Evolutionary conservation across 2,888 invertebrate species (phyloP), one percentile per base, ranked within the genome.

Genomic region (Epinotia nisella): DNA sequence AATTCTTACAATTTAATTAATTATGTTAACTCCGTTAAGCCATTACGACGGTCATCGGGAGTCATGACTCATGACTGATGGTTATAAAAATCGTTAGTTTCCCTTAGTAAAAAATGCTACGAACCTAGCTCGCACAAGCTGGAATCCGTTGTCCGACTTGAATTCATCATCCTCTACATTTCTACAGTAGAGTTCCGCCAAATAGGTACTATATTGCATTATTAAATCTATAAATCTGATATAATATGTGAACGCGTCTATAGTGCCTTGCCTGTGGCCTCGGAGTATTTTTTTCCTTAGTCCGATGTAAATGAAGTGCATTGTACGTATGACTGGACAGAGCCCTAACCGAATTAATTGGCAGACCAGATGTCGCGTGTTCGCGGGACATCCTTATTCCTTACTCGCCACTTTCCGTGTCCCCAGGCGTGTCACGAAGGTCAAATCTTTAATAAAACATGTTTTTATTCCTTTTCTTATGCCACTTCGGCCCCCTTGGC

Each of bases 381-480:
- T 62, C 17, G 55, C 67, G 61, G 49, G 39, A 61, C 72, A 62
- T 72, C 67, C 72, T 62, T 68, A n/a, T n/a, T n/a, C n/a, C n/a
- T n/a, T n/a, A n/a, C 68, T 62, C 55, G 64, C 58, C 60, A 61
- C 68, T 73, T 73, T 68, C 62, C 68, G 72, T 58, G 72, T 62
- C 51, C 56, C 39, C 11, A 19, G 53, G 60, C 67, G n/a, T 72
- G 72, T 72, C 72, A 72, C 67, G 68, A 73, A 68, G 72, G 72
- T 73, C 72, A 73, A 73, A 68, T 73, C 72, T 73, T 73, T 56
- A 68, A 73, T 73, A 73, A 72, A 68, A 62, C 72, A 58, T 62
- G 49, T 73, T 73, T 64, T 69, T 68, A 68, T 53, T 58, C 49
- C 58, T 64, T 56, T 72, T 67, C 64, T 64, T 71, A 60, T 55